Evolutionary conservation across 1,140 invertebrate genomes (phyloP).

Genomic region (Dufourea novaeangliae): DNA sequence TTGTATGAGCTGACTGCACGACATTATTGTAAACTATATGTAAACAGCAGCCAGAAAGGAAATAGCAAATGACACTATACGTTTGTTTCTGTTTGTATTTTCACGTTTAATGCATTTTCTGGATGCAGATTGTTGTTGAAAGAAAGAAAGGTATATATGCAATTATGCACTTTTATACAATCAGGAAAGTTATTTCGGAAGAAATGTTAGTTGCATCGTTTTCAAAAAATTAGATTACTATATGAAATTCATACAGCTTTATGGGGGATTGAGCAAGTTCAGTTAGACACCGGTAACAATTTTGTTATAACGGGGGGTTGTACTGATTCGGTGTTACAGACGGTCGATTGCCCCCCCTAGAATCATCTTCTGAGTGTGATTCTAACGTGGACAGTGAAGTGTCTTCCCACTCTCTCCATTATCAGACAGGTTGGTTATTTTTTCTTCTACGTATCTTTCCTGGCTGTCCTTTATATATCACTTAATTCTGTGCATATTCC

Average conservation of each 20-base stretch:
- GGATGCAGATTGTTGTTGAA: conserved; percentile 7
- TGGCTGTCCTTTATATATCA: conserved; percentile 60
- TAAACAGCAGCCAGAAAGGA: conserved; percentile 62
- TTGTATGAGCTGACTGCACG: conserved; percentile 79
- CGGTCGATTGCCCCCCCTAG: conserved; percentile 84
- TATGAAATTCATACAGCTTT: background rate
- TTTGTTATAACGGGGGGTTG: conserved; percentile 70
- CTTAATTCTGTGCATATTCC: conserved; percentile 41
- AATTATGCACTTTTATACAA: conserved; percentile 15
- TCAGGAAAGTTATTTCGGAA: conserved; percentile 30
- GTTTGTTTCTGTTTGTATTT: conserved; percentile 30
- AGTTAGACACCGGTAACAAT: conserved; percentile 48
- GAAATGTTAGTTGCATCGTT: background rate
- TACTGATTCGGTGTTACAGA: conserved; percentile 83
- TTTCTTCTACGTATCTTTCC: conserved; percentile 75
- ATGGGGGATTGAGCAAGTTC: background rate
- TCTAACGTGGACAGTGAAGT: conserved; percentile 89
- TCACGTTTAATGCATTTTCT: conserved; percentile 35
- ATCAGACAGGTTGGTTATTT: conserved; percentile 87
- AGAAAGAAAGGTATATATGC: background rate
- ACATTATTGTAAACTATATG: conserved; percentile 18
- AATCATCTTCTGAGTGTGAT: conserved; percentile 89
- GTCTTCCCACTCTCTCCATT: conserved; percentile 90
- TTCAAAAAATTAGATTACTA: no score
- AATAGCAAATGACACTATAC: conserved; percentile 51